These are phyloP conservation scores for Patella depressa DNA, from an alignment of 2,888 invertebrate genomes.

Conservation along the genomic window DNA sequence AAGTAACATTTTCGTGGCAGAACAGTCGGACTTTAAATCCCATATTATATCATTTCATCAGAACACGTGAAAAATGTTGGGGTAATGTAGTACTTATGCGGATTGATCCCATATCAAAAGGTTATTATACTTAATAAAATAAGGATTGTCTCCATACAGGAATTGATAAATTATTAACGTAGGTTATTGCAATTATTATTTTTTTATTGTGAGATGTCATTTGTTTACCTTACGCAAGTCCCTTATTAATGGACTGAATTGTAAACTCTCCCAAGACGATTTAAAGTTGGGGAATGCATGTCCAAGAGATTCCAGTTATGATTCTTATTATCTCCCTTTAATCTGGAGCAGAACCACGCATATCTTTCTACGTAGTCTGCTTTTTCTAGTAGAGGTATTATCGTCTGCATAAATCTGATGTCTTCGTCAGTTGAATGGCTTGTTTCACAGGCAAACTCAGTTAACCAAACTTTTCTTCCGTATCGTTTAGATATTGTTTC, in stretches of 20 bases:
- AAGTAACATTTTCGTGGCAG: too few species aligned
- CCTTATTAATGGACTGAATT: conserved; percentile 25
- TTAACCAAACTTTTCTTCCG: conserved; percentile 43
- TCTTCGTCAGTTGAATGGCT: conserved; percentile 29
- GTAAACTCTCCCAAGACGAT: conserved; percentile 34
- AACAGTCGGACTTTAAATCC: too few species aligned
- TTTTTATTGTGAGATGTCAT: too few species aligned
- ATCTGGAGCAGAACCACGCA: conserved; percentile 38
- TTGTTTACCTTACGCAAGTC: too few species aligned
- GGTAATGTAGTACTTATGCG: too few species aligned
- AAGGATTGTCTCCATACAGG: too few species aligned
- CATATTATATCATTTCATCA: too few species aligned
- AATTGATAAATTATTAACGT: too few species aligned
- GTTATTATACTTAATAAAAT: too few species aligned
- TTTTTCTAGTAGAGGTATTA: conserved; percentile 39
- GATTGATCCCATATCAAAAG: too few species aligned
- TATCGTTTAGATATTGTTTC: conserved; percentile 36
- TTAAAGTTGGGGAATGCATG: conserved; percentile 23
- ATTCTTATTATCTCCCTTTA: conserved; percentile 4
- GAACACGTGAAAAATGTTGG: too few species aligned
- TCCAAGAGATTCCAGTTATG: conserved; percentile 33
- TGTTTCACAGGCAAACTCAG: conserved; percentile 43
- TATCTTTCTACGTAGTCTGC: conserved; percentile 36
- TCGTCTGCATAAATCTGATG: conserved; percentile 34
- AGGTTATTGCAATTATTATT: too few species aligned